Evolutionary conservation across 2,888 invertebrate genomes (phyloP), one percentile per base, ranked within the genome.

Genomic region (Theretra japonica): DNA sequence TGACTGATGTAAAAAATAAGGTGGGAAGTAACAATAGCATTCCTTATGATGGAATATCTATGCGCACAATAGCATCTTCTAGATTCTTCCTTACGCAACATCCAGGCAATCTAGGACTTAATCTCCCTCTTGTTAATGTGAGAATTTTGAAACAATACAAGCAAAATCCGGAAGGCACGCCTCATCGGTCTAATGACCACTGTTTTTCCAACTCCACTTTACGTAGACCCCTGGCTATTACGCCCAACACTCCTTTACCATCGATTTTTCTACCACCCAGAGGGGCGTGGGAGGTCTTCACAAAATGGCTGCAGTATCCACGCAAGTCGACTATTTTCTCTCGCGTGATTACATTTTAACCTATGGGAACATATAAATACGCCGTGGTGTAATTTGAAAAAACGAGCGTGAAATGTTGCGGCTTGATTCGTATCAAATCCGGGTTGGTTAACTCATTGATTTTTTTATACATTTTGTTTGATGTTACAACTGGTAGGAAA

Each of bases 171-270:
- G 91, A 91, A 91, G 90, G 83, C 85, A 89, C 85, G 90, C 86
- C 87, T 86, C 90, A 91, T 91, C 87, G 88, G 85, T 84, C 87
- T 92, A 91, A 92, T 88, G 89, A 86, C 88, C 87, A 83, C 76
- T 79, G 79, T 78, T 80, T 74, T 78, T 75, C 76, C 73, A 69
- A 53, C 56, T 78, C 88, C 88, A 87, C 15, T 28, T 4, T 53
- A 73, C 33, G 3, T 58, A 76, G 84, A 86, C 73, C 81, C 48
- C 23, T 48, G 65, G 23, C 15, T 17, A 17, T n/a, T 17, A 48
- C 23, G 15, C 4, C 23, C 15, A 48, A 4, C 41, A 41, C 65
- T 23, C 23, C 17, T 8, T 15, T 41, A 17, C 17, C 7, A 58
- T 73, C 73, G 21, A 19, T 59, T 74, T 75, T 73, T 21, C 25